A percentile compares a stretch with the other conserved stretches of the same genome.
phyloP scores from a whole-genome alignment of 2,888 invertebrate genomes.

The Crematogaster levior region DNA sequence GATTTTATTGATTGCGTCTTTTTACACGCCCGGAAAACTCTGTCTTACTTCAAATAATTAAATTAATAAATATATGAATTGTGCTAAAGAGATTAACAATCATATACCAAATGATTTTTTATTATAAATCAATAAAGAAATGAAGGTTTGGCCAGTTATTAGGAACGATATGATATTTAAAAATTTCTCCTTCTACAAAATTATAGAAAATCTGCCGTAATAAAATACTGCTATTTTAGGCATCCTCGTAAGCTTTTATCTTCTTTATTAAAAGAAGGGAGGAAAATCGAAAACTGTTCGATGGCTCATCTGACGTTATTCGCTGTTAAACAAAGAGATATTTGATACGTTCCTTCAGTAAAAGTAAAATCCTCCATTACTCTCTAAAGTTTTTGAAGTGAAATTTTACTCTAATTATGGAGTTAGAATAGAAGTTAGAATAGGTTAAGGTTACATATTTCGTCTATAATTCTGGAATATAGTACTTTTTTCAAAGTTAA shows the following conservation, averaged over 20 bases:
- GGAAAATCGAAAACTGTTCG: too few species aligned
- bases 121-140: background rate
- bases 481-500: too few species aligned
- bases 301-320: background rate
- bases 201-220: background rate
- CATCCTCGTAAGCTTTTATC: background rate
- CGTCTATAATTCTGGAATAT: too few species aligned
- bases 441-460: too few species aligned
- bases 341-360: conserved; percentile 8
- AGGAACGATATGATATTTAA: background rate
- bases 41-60: background rate
- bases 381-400: too few species aligned
- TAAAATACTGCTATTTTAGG: background rate
- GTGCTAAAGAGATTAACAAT: background rate
- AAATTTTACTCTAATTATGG: too few species aligned
- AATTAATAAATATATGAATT: background rate
- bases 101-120: background rate
- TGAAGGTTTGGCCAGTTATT: background rate
- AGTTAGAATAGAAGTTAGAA: too few species aligned
- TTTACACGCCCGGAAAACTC: background rate
- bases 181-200: background rate
- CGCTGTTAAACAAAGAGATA: background rate
- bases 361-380: background rate
- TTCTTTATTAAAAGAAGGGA: background rate
- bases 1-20: conserved; percentile 1